Evolutionary conservation across 2,797 vertebrate genomes (phyloP).

Genomic region (Ctenopoma multispine): DNA sequence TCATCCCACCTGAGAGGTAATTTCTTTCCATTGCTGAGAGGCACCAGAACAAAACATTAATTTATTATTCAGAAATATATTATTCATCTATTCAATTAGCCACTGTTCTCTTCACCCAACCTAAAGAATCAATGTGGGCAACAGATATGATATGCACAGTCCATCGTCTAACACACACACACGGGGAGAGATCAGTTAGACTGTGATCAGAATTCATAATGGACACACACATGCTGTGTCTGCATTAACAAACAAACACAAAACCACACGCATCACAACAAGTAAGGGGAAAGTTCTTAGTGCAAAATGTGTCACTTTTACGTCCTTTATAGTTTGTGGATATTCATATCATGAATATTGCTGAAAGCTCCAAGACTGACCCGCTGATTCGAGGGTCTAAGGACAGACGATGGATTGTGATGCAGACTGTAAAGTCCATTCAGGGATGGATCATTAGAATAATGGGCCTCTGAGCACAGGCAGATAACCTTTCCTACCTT

Average conservation of each 20-base stretch:
- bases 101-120: slow-evolving; percentile 78
- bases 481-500: too few relatives aligned
- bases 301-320: background rate
- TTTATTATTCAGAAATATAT: slow-evolving; percentile 86
- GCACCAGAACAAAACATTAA: slow-evolving; percentile 81
- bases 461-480: too few relatives aligned
- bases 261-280: slow-evolving; percentile 1
- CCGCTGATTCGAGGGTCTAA: too few relatives aligned
- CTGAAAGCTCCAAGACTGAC: too few relatives aligned
- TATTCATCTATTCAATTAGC: slow-evolving; percentile 85
- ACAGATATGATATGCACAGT: slow-evolving; percentile 75
- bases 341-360: too few relatives aligned
- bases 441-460: too few relatives aligned
- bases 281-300: slow-evolving; percentile 1
- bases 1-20: slow-evolving; percentile 78
- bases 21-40: slow-evolving; percentile 76
- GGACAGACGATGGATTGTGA: too few relatives aligned
- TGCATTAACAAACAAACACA: background rate
- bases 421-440: too few relatives aligned
- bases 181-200: slow-evolving; percentile 66
- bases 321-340: too few relatives aligned
- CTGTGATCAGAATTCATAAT: slow-evolving; percentile 74
- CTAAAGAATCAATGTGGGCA: slow-evolving; percentile 80
- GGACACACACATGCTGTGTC: background rate
- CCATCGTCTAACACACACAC: slow-evolving; percentile 54